Evolutionary conservation across 2,888 invertebrate genomes (phyloP).

Genomic region (Caenorhabditis wallacei): DNA sequence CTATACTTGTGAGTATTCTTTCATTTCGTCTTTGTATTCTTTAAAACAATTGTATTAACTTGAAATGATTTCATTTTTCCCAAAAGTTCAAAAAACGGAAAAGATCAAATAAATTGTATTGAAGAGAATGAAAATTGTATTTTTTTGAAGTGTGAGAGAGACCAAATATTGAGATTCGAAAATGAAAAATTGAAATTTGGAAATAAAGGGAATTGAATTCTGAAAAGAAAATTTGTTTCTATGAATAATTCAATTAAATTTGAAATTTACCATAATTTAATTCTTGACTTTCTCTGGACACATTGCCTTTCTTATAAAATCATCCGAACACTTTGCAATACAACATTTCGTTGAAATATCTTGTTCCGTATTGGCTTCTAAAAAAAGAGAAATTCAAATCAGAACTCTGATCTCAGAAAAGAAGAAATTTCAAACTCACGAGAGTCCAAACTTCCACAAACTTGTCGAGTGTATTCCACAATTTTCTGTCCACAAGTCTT

Average conservation of each 20-base stretch:
- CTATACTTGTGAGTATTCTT: too few relatives aligned
- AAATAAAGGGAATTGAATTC: too few relatives aligned
- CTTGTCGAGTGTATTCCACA: conserved; percentile 5
- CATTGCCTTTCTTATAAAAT: conserved; percentile 4
- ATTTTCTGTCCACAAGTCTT: conserved; percentile 33
- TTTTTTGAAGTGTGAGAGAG: neutral
- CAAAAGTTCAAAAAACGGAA: too few relatives aligned
- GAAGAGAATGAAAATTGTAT: too few relatives aligned
- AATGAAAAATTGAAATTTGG: neutral
- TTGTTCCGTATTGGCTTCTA: neutral
- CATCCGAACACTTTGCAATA: neutral
- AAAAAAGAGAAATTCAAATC: neutral
- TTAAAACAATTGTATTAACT: too few relatives aligned
- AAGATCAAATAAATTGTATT: too few relatives aligned
- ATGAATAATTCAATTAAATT: too few relatives aligned
- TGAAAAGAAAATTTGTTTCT: too few relatives aligned
- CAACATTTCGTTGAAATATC: conserved; percentile 19
- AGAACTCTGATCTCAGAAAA: neutral
- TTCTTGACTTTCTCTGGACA: neutral
- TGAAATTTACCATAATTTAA: neutral
- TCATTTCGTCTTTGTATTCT: too few relatives aligned
- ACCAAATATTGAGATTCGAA: neutral
- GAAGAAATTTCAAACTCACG: conserved; percentile 12
- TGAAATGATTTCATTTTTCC: too few relatives aligned
- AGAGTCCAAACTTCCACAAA: neutral